Evolutionary conservation across 2,113 vertebrate genomes (phyloP).

Genomic region (Lampris megalopsis): DNA sequence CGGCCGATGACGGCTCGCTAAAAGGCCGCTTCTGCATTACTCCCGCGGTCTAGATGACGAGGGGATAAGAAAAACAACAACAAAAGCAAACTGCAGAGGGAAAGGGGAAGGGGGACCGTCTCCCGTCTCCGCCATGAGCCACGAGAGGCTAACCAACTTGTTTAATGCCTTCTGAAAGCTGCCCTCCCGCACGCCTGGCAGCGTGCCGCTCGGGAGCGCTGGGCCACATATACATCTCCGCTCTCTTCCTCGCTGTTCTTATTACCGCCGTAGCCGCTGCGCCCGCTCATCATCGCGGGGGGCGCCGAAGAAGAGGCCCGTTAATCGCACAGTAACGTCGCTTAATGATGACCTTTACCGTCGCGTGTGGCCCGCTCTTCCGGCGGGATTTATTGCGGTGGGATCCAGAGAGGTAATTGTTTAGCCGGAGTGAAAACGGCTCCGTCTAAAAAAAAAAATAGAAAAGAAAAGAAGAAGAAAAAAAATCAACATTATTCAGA

Average conservation of each 20-base stretch:
- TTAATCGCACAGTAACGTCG: slow-evolving; percentile 69
- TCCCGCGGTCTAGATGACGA: background rate
- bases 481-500: too few relatives aligned
- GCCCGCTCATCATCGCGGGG: slow-evolving; percentile 34
- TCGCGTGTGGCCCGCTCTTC: slow-evolving; percentile 4
- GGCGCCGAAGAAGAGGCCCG: slow-evolving; percentile 48
- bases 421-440: slow-evolving; percentile 30
- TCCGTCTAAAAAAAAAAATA: slow-evolving; percentile 5
- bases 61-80: background rate
- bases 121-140: too few relatives aligned
- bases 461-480: background rate
- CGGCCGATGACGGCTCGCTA: slow-evolving; percentile 3
- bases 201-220: slow-evolving; percentile 7
- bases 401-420: slow-evolving; percentile 28
- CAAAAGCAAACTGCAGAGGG: background rate
- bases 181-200: slow-evolving; percentile 33
- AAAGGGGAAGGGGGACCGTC: too few relatives aligned
- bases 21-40: background rate
- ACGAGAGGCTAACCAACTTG: background rate
- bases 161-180: slow-evolving; percentile 53
- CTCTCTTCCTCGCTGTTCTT: background rate
- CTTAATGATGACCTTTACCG: slow-evolving; percentile 64
- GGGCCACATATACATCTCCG: too few relatives aligned
- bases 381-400: background rate
- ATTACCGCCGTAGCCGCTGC: slow-evolving; percentile 33